A percentile compares a stretch with the other conserved stretches of the same genome.
Conservation (phyloP, 2,888 invertebrate genomes). For the Andrena fulva region DNA sequence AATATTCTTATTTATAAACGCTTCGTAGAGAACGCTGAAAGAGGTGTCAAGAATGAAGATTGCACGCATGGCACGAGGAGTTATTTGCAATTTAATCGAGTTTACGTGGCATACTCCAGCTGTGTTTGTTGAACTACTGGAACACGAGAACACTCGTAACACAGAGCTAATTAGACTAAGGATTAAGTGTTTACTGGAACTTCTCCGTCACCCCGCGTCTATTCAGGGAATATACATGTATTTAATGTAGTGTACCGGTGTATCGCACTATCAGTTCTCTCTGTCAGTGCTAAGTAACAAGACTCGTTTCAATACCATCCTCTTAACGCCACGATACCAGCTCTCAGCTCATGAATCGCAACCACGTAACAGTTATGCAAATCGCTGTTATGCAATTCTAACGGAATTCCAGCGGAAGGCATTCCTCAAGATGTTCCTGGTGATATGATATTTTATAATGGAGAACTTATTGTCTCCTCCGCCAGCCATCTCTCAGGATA, state of each 20-base stretch:
- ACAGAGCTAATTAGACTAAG: not conserved
- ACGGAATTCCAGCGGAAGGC: constrained; percentile 1
- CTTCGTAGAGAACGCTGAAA: not conserved
- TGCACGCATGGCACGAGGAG: not conserved
- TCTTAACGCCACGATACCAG: not conserved
- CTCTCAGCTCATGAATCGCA: not conserved
- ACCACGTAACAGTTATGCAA: constrained; percentile 6
- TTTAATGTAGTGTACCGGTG: not conserved
- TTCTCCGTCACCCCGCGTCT: not conserved
- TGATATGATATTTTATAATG: not conserved
- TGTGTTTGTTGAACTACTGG: not conserved
- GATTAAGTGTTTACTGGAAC: not conserved
- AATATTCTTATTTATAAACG: not conserved
- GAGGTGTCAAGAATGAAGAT: not conserved
- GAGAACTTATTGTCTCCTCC: not conserved
- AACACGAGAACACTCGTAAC: not conserved
- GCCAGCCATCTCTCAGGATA: too few relatives aligned
- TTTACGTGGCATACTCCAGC: not conserved
- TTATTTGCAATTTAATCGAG: constrained; percentile 5
- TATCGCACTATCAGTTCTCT: not conserved
- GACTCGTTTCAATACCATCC: not conserved
- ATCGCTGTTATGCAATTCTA: constrained; percentile 2
- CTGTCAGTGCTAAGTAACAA: not conserved
- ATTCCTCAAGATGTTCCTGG: not conserved
- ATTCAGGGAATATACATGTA: not conserved